Evolutionary conservation across 2,797 vertebrate genomes (phyloP).

Genomic region (Mastacembelus armatus): DNA sequence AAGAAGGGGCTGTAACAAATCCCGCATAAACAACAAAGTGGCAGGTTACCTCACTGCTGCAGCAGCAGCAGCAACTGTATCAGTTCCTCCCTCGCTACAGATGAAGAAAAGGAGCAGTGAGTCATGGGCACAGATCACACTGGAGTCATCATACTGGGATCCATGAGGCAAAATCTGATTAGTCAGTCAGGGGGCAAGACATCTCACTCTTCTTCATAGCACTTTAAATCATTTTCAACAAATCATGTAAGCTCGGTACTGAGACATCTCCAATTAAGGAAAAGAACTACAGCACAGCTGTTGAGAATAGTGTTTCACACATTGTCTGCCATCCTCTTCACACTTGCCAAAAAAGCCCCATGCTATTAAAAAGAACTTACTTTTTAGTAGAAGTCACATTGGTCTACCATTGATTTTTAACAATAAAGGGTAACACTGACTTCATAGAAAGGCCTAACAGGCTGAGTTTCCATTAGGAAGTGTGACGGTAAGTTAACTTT

Average conservation of each 20-base stretch:
- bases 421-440: slow-evolving; percentile 38
- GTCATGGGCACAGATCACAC: slow-evolving; percentile 43
- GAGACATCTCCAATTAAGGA: slow-evolving; percentile 30
- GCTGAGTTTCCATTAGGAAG: slow-evolving; percentile 24
- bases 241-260: slow-evolving; percentile 14
- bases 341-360: slow-evolving; percentile 28
- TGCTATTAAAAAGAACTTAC: slow-evolving; percentile 19
- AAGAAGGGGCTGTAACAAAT: slow-evolving; percentile 21
- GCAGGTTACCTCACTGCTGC: slow-evolving; percentile 21
- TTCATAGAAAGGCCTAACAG: slow-evolving; percentile 23
- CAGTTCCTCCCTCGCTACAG: slow-evolving; percentile 10
- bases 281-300: slow-evolving; percentile 13
- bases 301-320: slow-evolving; percentile 10
- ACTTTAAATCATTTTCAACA: slow-evolving; percentile 33
- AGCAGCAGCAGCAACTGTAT: slow-evolving; percentile 14
- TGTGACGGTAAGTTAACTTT: slow-evolving; percentile 40
- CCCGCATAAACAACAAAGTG: slow-evolving; percentile 27
- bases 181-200: slow-evolving; percentile 26
- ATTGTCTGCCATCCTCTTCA: slow-evolving; percentile 5
- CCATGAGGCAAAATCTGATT: slow-evolving; percentile 42
- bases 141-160: slow-evolving; percentile 25
- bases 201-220: slow-evolving; percentile 25
- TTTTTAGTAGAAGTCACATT: slow-evolving; percentile 35
- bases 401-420: slow-evolving; percentile 40
- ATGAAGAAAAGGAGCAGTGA: slow-evolving; percentile 35